Evolutionary conservation across 2,113 vertebrate species (phyloP), one percentile per base, ranked within the genome.

Genomic region (Salvelinus alpinus): DNA sequence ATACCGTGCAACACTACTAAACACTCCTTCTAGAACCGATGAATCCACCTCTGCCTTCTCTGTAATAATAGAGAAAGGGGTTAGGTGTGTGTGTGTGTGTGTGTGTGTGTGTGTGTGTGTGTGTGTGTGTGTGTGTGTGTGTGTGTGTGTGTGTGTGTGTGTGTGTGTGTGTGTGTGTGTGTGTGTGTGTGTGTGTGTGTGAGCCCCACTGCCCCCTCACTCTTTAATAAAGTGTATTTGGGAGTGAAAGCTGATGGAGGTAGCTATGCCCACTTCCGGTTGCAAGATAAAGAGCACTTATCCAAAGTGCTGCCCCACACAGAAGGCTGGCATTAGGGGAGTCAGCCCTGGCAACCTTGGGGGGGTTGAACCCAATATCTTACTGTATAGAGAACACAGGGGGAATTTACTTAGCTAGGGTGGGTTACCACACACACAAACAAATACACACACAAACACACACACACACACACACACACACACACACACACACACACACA

Each of bases 201-300:
- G n/a, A 64, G 31, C 34, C 64, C 64, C 25, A 6, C 13, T 8
- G 14, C 12, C 65, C 72, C 72, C 27, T 54, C 25, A 57, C 73
- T 75, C 48, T 75, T 69, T 75, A 75, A 75, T 69, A 71, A 20
- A 64, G 54, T 74, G 72, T 78, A 64, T 78, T 57, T 78, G 69
- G 67, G 66, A 67, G 38, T 44, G 69, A 65, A 65, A 44, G 38
- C 38, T 44, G 38, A 44, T 44, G 38, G 38, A 44, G 38, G 11
- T 44, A 44, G 38, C 38, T 44, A 44, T 11, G 38, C 38, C 38
- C 38, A 31, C 54, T 71, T 72, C 29, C 68, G 66, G 51, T 75
- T 25, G 69, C 57, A 25, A 80, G 71, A 80, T 79, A 68, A 75
- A 75, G 27, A 81, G 78, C 78, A 86, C 77, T 80, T 75, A 80